Evolutionary conservation across 2,797 vertebrate genomes (phyloP).

Genomic region (Periophthalmus magnuspinnatus): DNA sequence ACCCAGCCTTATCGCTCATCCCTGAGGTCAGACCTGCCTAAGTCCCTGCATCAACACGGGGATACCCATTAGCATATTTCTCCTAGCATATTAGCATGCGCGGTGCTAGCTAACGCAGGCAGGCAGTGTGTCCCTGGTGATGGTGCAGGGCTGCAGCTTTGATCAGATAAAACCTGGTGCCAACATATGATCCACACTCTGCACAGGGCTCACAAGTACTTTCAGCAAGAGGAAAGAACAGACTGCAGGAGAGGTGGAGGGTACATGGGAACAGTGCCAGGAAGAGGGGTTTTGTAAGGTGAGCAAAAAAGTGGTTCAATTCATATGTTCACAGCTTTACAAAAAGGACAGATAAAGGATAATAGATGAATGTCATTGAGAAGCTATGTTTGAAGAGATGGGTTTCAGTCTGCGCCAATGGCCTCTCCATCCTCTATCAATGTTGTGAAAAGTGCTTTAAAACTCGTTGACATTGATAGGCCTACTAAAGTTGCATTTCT

Average conservation of each 20-base stretch:
- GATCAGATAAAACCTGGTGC: slow-evolving; percentile 62
- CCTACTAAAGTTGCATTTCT: no score
- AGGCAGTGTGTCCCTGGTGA: slow-evolving; percentile 37
- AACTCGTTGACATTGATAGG: no score
- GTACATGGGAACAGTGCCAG: not conserved
- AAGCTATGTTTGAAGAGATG: no score
- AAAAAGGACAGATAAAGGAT: not conserved
- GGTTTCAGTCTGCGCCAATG: no score
- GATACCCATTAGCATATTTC: slow-evolving; percentile 61
- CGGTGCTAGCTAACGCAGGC: slow-evolving; percentile 44
- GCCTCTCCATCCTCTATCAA: no score
- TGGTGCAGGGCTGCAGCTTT: slow-evolving; percentile 48
- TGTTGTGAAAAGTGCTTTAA: no score
- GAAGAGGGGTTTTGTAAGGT: not conserved
- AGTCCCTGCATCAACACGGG: slow-evolving; percentile 40
- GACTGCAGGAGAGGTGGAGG: slow-evolving; percentile 5
- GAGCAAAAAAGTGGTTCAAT: not conserved
- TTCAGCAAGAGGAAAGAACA: slow-evolving; percentile 17
- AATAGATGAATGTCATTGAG: no score
- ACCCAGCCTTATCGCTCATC: slow-evolving; percentile 40
- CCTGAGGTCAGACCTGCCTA: slow-evolving; percentile 51
- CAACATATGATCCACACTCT: slow-evolving; percentile 30
- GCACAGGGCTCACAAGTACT: slow-evolving; percentile 24
- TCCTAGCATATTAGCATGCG: slow-evolving; percentile 65
- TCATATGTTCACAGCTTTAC: not conserved